Evolutionary conservation across 2,797 vertebrate species (phyloP).

Genomic region (Notolabrus celidotus): DNA sequence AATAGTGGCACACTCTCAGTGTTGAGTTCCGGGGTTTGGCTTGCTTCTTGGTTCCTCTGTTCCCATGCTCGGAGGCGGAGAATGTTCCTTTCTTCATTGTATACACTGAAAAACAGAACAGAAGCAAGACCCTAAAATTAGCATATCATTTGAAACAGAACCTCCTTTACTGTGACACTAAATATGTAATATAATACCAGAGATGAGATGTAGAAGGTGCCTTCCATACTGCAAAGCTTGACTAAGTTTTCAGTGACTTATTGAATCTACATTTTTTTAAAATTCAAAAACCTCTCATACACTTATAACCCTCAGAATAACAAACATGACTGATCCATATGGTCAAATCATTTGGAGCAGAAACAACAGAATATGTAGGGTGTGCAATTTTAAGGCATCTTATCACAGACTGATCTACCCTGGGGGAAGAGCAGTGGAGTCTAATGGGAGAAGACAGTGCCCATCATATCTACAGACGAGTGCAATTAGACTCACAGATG

Average conservation of each 20-base stretch:
- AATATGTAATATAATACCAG: neutral
- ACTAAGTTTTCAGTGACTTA: too few relatives aligned
- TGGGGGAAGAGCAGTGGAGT: slow-evolving; percentile 28
- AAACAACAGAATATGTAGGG: slow-evolving; percentile 10
- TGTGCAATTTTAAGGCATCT: slow-evolving; percentile 16
- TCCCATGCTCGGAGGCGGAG: slow-evolving; percentile 92
- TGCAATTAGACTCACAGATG: slow-evolving; percentile 67
- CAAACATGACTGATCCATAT: neutral
- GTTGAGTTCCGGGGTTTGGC: slow-evolving; percentile 86
- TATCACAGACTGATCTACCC: slow-evolving; percentile 23
- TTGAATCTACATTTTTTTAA: too few relatives aligned
- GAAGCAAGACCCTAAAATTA: slow-evolving; percentile 21
- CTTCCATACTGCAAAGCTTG: neutral
- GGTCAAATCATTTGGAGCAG: neutral
- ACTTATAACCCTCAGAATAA: neutral
- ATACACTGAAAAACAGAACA: slow-evolving; percentile 79
- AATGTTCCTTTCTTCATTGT: slow-evolving; percentile 93
- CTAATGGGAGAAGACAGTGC: slow-evolving; percentile 42
- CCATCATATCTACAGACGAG: slow-evolving; percentile 57
- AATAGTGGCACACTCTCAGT: slow-evolving; percentile 89
- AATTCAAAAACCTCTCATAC: neutral
- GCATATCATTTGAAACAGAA: neutral
- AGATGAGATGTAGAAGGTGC: neutral
- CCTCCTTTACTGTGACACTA: neutral
- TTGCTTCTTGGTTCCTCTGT: slow-evolving; percentile 91